Evolutionary conservation across 2,888 invertebrate genomes (phyloP), one percentile per base, ranked within the genome.

Genomic region (Calameuta filiformis): DNA sequence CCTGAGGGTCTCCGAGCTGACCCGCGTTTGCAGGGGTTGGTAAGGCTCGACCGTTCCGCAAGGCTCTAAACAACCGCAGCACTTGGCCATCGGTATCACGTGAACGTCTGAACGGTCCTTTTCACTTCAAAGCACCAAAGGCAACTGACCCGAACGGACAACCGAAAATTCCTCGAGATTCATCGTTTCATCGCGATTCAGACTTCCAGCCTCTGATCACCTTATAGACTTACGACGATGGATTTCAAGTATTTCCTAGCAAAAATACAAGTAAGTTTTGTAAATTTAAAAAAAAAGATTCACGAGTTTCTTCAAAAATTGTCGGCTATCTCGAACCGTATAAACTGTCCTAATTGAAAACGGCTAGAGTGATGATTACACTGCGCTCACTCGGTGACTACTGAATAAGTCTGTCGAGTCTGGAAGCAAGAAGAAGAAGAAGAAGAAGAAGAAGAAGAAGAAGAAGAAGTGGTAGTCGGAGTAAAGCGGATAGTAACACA

Each of bases 21-120:
- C 79, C 78, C 73, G 76, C 12, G 77, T 69, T 79, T 83, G 82
- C 78, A 89, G 79, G 77, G 87, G 89, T 74, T 87, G 87, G 83
- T 89, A 89, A 79, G 88, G 78, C 76, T 89, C 86, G 69, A 76
- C 73, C 76, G 71, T 77, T 77, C 74, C 77, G 73, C 80, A 81
- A 77, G 76, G 78, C 79, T 81, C 81, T 73, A 82, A 80, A 76
- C 85, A 84, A 12, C 77, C 82, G 73, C 88, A 88, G 80, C 88
- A 88, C 79, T 84, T 82, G 35, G 83, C 79, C 86, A 86, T 86
- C 74, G 75, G 75, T 75, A 56, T 77, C 81, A 23, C 56, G 23
- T 2, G 9, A 40, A 56, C 9, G 56, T 56, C 56, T 9, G 9
- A 56, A 23, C 9, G 56, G 9, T 56, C 56, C 23, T 15, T 6